Evolutionary conservation across 2,888 invertebrate species (phyloP), one percentile per base, ranked within the genome.

Genomic region (Urechis unicinctus): DNA sequence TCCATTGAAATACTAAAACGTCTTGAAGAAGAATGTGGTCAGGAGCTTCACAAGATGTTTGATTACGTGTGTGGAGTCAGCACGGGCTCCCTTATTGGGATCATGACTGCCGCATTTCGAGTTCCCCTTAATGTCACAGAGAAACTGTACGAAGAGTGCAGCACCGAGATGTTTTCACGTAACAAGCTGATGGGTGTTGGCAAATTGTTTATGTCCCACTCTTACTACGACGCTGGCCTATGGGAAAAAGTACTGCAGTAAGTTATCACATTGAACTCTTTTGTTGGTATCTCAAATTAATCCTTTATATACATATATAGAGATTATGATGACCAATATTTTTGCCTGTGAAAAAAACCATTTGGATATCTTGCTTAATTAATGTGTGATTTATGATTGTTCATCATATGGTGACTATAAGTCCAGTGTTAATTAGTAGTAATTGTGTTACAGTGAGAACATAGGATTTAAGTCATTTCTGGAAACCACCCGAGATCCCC

Each of bases 151-250:
- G 66, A 69, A 47, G 66, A 71, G 41, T 72, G 70, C 57, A 72
- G 71, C 50, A 58, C 54, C 4, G 82, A 84, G 75, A 82, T 88
- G 64, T 88, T 88, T 70, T 84, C 82, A 5, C 85, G 86, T 65
- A 85, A 82, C 58, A 74, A 83, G 9, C 73, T 86, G 50, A 77
- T 82, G 78, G 89, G 90, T 17, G 86, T 88, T 0, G 85, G 69
- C 6, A 68, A 85, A 57, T 81, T 91, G 50, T 84, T 91, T n/a
- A 87, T 87, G 85, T 85, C 85, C 56, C 91, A 92, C 73, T 86
- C 91, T 0, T 92, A 91, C 79, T 93, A 94, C 77, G 89, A 93
- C 73, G 89, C 91, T 0, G 82, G 83, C 0, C 81, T 86, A 17
- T 93, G 91, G 89, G 89, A 91, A 75, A 80, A 83, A 58, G 80